Base-by-base conservation (phyloP, 2,888 invertebrate species). In the Drosophila tripunctata region DNA sequence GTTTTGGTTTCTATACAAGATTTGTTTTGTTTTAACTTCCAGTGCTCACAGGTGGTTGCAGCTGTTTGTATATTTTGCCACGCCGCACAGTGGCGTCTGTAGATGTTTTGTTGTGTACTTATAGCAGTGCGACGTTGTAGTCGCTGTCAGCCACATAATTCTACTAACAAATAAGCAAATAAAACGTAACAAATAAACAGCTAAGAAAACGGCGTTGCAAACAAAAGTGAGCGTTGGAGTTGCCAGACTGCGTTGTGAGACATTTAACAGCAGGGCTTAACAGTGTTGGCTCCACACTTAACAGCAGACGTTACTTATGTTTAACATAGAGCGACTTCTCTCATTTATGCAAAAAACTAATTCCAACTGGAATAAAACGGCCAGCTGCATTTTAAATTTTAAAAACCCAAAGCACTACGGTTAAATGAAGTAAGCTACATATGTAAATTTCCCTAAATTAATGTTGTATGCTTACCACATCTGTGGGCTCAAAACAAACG, bases 1-100 rank as follows among this genome's bases (percentile, higher is more conserved):
- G 22, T 31, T 33, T 51, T 10, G 15, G 21, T 48, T 36, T 15
- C 30, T 33, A n/a, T n/a, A n/a, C n/a, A n/a, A n/a, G n/a, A n/a
- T 36, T 61, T 50, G 14, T 10, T 17, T 27, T 47, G 27, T 43
- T 10, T n/a, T n/a, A n/a, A n/a, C n/a, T 30, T 45, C 51, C 30
- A 33, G 52, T 38, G 57, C 44, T 38, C 52, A 81, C 81, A 81
- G 85, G 82, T 81, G 85, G 77, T 76, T 67, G 44, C 40, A 51
- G 44, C n/a, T 47, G 40, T 41, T n/a, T 33, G 36, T 36, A 12
- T 45, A 19, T 19, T 33, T 36, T 17, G 41, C 21, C n/a, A 24
- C 33, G 24, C 35, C 57, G 24, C 22, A 43, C 41, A 27, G 27
- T 10, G 41, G 4, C n/a, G 33, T 35, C 4, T 17, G 31, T 10